A percentile compares a stretch with the other conserved stretches of the same genome.
These are phyloP conservation scores for Temnothorax curvispinosus DNA, from an alignment of 1,140 invertebrate genomes.

Conservation along the genomic window DNA sequence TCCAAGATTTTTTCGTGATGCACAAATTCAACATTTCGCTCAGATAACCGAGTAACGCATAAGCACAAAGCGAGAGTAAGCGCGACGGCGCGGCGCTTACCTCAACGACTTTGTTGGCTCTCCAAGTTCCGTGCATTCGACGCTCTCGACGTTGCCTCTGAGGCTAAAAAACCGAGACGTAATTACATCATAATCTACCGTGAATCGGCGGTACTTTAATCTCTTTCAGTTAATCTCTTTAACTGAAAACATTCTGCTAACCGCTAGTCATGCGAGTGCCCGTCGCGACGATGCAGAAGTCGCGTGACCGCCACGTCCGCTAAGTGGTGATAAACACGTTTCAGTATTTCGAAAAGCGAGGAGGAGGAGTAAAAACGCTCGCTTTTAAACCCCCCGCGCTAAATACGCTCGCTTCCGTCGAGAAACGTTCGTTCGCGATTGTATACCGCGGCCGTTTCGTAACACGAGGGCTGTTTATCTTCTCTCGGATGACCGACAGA, in stretches of 20 bases:
- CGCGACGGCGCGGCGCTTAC: background rate
- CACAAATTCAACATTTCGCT: conserved; percentile 21
- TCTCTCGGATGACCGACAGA: background rate
- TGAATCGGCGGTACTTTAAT: conserved; percentile 35
- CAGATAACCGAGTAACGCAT: background rate
- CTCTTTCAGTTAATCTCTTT: conserved; percentile 41
- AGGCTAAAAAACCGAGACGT: conserved; percentile 2
- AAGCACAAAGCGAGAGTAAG: background rate
- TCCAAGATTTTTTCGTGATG: background rate
- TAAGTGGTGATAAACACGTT: conserved; percentile 45
- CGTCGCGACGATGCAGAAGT: conserved; percentile 1
- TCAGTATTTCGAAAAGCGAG: conserved; percentile 12
- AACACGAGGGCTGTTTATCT: background rate
- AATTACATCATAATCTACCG: conserved; percentile 52
- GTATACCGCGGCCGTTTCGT: background rate
- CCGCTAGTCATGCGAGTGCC: conserved; percentile 17
- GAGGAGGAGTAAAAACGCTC: background rate
- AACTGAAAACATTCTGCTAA: conserved; percentile 34
- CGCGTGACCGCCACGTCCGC: conserved; percentile 27
- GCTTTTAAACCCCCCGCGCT: conserved; percentile 22
- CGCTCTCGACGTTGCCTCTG: background rate
- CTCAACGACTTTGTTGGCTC: background rate
- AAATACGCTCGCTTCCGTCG: conserved; percentile 17
- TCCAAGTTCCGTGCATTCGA: background rate
- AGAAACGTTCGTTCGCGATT: background rate